phyloP scores from a whole-genome alignment of 2,113 vertebrate species.

The Equus quagga region DNA sequence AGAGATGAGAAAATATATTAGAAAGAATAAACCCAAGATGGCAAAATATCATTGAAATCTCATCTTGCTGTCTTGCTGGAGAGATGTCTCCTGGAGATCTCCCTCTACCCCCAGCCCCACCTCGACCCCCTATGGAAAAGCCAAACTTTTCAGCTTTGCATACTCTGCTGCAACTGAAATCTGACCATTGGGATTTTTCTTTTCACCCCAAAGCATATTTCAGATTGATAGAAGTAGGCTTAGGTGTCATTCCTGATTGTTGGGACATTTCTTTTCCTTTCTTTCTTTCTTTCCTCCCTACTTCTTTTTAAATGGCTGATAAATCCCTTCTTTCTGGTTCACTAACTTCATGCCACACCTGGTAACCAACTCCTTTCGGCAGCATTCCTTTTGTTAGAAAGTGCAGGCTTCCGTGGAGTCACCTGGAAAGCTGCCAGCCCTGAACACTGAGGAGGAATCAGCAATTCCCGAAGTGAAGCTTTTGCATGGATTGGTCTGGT shows the following conservation, averaged over 20 bases:
- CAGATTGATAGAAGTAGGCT: conserved; percentile 81
- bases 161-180: conserved; percentile 77
- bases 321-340: conserved; percentile 90
- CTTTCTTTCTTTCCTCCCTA: background rate
- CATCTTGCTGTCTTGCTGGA: conserved; percentile 19
- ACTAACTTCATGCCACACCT: conserved; percentile 91
- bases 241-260: conserved; percentile 70
- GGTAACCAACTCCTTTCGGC: conserved; percentile 90
- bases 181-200: conserved; percentile 70
- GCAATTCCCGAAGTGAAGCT: conserved; percentile 55
- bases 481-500: conserved; percentile 35
- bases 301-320: conserved; percentile 77
- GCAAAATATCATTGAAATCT: background rate
- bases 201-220: conserved; percentile 69
- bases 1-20: background rate
- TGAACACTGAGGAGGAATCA: conserved; percentile 70
- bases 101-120: background rate
- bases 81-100: background rate
- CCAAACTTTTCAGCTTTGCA: conserved; percentile 59
- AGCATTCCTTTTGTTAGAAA: conserved; percentile 91
- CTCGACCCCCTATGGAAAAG: background rate
- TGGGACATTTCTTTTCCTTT: conserved; percentile 34
- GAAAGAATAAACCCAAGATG: conserved; percentile 13
- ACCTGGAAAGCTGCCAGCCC: conserved; percentile 89
- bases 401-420: conserved; percentile 88